phyloP scores from a whole-genome alignment of 53 echinoderm and acorn worm species.

The Actinopyga echinites region DNA sequence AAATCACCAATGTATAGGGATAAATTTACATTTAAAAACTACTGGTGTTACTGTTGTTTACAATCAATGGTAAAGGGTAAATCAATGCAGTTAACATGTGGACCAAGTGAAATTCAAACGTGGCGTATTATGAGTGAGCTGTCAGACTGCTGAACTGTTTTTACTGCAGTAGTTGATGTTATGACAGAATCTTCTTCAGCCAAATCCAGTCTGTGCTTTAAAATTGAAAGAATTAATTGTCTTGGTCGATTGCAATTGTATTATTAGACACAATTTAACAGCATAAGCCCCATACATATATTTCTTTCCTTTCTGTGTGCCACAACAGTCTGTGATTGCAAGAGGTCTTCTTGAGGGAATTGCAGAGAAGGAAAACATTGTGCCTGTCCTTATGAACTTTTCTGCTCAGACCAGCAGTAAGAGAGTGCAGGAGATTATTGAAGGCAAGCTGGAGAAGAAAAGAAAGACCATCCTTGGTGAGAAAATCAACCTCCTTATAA shows the following conservation, averaged over 20 bases:
- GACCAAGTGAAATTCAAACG: too few species aligned
- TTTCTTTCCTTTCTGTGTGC: neutral
- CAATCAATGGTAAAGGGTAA: too few species aligned
- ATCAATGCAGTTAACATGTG: too few species aligned
- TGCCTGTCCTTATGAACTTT: constrained; percentile 96
- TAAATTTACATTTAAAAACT: too few species aligned
- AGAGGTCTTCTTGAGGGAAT: constrained; percentile 83
- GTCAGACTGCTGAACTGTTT: too few species aligned
- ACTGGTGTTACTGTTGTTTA: too few species aligned
- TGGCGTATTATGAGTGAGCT: too few species aligned
- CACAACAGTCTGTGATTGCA: constrained; percentile 87
- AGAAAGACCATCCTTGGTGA: constrained; percentile 95
- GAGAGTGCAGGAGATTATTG: constrained; percentile 95
- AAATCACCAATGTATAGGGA: too few species aligned
- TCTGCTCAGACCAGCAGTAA: constrained; percentile 98
- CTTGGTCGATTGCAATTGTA: neutral
- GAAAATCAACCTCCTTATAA: neutral
- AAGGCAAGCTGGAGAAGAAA: constrained; percentile 97
- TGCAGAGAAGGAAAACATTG: constrained; percentile 86
- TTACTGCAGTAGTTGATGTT: too few species aligned
- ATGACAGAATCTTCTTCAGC: too few species aligned
- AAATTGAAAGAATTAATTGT: too few species aligned
- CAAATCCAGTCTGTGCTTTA: too few species aligned
- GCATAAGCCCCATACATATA: neutral
- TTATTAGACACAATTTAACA: neutral